These are phyloP conservation scores for Anneissia japonica DNA, from an alignment of 35 echinoderm and acorn worm species.

Conservation along the genomic window DNA sequence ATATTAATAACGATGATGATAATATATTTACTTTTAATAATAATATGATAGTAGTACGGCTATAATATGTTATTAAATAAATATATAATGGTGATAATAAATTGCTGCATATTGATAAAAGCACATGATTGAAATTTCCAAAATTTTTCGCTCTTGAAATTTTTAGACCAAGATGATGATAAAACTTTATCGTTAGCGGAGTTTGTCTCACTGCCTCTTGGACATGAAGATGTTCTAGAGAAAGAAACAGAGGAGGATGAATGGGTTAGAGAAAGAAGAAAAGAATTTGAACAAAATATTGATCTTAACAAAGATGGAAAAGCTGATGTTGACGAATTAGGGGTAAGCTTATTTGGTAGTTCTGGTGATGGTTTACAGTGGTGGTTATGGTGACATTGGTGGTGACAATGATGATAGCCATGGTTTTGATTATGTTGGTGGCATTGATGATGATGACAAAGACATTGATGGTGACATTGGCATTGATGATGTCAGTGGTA, in stretches of 20 bases:
- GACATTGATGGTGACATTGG: too few species aligned
- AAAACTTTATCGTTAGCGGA: conserved; percentile 47
- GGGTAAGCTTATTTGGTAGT: conserved; percentile 27
- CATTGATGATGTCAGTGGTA: too few species aligned
- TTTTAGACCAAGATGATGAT: conserved; percentile 73
- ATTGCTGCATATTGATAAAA: not conserved
- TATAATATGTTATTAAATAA: too few species aligned
- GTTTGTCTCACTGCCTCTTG: conserved; percentile 78
- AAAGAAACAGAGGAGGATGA: conserved; percentile 55
- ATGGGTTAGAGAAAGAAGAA: conserved; percentile 66
- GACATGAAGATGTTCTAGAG: conserved; percentile 31
- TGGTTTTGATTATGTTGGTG: not conserved
- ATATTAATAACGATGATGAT: too few species aligned
- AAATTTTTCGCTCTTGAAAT: conserved; percentile 5
- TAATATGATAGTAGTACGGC: too few species aligned
- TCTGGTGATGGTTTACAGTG: too few species aligned
- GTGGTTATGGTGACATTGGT: too few species aligned
- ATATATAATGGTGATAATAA: too few species aligned
- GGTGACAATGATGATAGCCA: too few species aligned
- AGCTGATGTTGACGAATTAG: conserved; percentile 57
- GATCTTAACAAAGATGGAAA: conserved; percentile 73
- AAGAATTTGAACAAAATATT: conserved; percentile 76
- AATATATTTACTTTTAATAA: too few species aligned
- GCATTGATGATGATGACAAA: too few species aligned
- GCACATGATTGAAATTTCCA: not conserved